Conservation (phyloP, 2,113 vertebrate genomes). For the Channa maculata region DNA sequence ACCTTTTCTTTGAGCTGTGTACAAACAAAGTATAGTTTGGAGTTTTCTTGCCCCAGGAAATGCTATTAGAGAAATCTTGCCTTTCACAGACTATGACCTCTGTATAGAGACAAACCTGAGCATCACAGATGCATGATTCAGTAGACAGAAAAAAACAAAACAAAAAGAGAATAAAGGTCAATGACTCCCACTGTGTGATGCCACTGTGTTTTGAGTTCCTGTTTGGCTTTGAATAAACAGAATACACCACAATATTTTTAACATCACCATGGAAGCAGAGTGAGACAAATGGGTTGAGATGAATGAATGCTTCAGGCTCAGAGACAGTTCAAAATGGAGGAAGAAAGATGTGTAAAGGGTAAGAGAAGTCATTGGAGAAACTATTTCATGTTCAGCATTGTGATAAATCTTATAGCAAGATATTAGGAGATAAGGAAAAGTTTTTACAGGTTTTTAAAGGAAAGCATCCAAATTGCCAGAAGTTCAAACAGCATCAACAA, state of each 20-base stretch:
- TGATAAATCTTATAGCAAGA: too few species aligned
- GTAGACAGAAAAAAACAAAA: neutral
- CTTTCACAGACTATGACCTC: too few species aligned
- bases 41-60: conserved; percentile 8
- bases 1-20: conserved; percentile 44
- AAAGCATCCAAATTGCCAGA: neutral
- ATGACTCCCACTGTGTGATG: conserved; percentile 26
- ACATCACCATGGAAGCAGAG: too few species aligned
- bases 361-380: too few species aligned
- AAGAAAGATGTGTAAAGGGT: too few species aligned
- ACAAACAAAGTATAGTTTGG: conserved; percentile 38
- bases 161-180: conserved; percentile 36
- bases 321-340: too few species aligned
- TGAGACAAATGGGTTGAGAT: too few species aligned
- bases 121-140: conserved; percentile 21
- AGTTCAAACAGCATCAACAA: neutral
- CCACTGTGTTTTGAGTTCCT: neutral
- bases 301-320: too few species aligned
- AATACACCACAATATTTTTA: conserved; percentile 18
- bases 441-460: too few species aligned
- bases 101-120: conserved; percentile 12
- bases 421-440: too few species aligned
- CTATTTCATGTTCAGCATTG: too few species aligned
- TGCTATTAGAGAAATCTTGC: neutral
- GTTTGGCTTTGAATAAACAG: conserved; percentile 37